Conservation (phyloP, 2,113 vertebrate genomes). For the Oophaga pumilio region DNA sequence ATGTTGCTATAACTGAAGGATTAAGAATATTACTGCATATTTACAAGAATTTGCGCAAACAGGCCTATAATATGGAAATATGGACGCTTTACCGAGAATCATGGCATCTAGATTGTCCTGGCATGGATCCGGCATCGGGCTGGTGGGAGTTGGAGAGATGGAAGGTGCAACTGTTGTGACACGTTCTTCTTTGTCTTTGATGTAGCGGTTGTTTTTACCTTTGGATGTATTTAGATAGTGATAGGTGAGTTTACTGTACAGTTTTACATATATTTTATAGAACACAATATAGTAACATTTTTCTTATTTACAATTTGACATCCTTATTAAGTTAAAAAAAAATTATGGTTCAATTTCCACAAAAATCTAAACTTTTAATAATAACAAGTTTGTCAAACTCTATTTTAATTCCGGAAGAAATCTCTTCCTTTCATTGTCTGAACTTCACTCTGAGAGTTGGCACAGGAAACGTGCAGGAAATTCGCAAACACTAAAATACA, state of each 20-base stretch:
- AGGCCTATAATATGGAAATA: not conserved
- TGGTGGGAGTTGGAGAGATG: conserved; percentile 44
- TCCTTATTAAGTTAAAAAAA: not conserved
- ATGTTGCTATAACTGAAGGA: not conserved
- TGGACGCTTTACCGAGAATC: conserved; percentile 77
- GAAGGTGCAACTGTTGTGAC: conserved; percentile 45
- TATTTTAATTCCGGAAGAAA: not conserved
- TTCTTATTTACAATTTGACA: not conserved
- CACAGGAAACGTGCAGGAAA: conserved; percentile 4
- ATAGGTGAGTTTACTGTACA: not conserved
- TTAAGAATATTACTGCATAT: not conserved
- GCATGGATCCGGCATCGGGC: conserved; percentile 77
- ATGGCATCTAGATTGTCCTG: conserved; percentile 80
- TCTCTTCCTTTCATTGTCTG: conserved; percentile 21
- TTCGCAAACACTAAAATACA: not conserved
- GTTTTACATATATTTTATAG: not conserved
- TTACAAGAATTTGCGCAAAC: not conserved
- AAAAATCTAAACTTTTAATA: not conserved
- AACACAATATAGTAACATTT: not conserved
- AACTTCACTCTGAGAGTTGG: not conserved
- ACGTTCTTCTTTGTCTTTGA: conserved; percentile 13
- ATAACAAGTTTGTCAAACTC: not conserved
- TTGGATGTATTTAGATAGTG: not conserved
- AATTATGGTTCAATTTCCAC: not conserved
- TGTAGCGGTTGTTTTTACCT: conserved; percentile 66